These are phyloP conservation scores for Lycocerus yunnanus DNA, from an alignment of 2,888 invertebrate genomes.

Conservation along the genomic window DNA sequence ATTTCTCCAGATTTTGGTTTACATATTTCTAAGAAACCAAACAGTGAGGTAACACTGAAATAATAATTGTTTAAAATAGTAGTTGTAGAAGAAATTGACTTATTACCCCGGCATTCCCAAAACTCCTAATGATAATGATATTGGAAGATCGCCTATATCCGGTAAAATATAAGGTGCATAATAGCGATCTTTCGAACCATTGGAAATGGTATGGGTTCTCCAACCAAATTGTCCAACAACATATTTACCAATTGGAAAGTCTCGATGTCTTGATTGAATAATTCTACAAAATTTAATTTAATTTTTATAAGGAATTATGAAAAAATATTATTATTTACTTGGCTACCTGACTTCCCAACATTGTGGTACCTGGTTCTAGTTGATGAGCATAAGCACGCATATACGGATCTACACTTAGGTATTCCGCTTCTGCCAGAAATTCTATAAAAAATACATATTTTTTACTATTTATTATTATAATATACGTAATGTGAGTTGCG, in stretches of 20 bases:
- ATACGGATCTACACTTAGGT: slow-evolving; percentile 75
- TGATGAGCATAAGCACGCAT: slow-evolving; percentile 65
- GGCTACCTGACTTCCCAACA: slow-evolving; percentile 74
- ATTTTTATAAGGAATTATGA: background rate
- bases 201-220: slow-evolving; percentile 64
- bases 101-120: slow-evolving; percentile 75
- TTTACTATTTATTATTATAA: too few species aligned
- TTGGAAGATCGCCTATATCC: slow-evolving; percentile 62
- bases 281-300: slow-evolving; percentile 62
- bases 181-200: slow-evolving; percentile 57
- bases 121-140: slow-evolving; percentile 68
- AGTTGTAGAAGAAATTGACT: background rate
- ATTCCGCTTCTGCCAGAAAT: slow-evolving; percentile 69
- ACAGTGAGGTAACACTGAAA: slow-evolving; percentile 72
- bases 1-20: slow-evolving; percentile 73
- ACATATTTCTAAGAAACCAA: slow-evolving; percentile 74
- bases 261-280: slow-evolving; percentile 66
- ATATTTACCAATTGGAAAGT: slow-evolving; percentile 67
- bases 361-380: slow-evolving; percentile 62
- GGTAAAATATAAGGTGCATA: slow-evolving; percentile 62
- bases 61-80: background rate
- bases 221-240: slow-evolving; percentile 71
- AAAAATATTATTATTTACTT: slow-evolving; percentile 55
- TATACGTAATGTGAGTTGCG: too few species aligned
- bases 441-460: slow-evolving; percentile 57